phyloP scores from a whole-genome alignment of 1,140 invertebrate genomes.

The Oedothorax gibbosus region DNA sequence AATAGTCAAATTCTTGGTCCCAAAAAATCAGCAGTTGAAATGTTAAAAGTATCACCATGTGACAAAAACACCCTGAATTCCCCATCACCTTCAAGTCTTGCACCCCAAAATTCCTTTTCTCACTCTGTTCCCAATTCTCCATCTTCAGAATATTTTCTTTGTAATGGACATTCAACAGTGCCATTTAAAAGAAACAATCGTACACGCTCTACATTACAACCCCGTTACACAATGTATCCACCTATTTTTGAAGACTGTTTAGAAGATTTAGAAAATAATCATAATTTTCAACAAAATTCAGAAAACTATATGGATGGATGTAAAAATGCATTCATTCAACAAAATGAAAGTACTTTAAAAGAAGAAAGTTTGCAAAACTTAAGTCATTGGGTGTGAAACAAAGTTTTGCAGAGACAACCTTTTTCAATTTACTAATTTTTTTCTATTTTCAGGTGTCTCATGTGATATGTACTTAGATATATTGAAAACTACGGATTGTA shows the following conservation, averaged over 20 bases:
- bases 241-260: slow-evolving; percentile 62
- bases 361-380: no score
- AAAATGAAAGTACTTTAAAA: no score
- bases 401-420: no score
- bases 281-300: background rate
- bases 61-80: background rate
- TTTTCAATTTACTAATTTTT: no score
- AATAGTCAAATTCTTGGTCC: slow-evolving; percentile 70
- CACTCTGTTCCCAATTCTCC: slow-evolving; percentile 37
- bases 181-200: slow-evolving; percentile 55
- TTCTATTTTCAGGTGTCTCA: no score
- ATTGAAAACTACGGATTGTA: no score
- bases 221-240: slow-evolving; percentile 58
- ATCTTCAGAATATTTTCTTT: slow-evolving; percentile 14
- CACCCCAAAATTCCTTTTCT: slow-evolving; percentile 12
- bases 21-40: slow-evolving; percentile 85
- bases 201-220: slow-evolving; percentile 39
- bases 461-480: no score
- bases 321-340: no score
- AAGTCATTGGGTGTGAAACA: no score
- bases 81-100: background rate
- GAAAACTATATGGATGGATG: no score
- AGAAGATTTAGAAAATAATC: slow-evolving; percentile 47
- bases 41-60: slow-evolving; percentile 74
- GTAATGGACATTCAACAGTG: slow-evolving; percentile 57